These are phyloP conservation scores for Microctenopoma steveboyesi DNA, from an alignment of 2,797 vertebrate species.

Conservation along the genomic window DNA sequence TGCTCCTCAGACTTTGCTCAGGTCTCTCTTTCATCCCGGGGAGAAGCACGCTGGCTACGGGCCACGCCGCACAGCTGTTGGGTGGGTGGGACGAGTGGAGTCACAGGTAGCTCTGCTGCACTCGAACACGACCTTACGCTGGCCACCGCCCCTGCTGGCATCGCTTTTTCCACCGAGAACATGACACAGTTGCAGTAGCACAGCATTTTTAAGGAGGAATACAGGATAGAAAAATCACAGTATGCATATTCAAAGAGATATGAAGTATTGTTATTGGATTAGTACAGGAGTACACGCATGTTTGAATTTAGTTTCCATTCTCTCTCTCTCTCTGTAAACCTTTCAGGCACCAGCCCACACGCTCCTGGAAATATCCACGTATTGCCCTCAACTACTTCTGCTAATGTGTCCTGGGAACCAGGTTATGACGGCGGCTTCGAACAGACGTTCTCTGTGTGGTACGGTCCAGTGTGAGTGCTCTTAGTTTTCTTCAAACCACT, in stretches of 20 bases:
- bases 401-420: conserved; percentile 98
- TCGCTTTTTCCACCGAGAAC: conserved; percentile 19
- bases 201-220: conserved; percentile 13
- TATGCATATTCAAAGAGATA: background rate
- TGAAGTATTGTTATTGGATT: conserved; percentile 8
- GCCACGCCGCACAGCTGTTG: conserved; percentile 65
- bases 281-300: conserved; percentile 10
- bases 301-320: conserved; percentile 22
- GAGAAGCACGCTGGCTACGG: conserved; percentile 55
- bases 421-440: conserved; percentile 98
- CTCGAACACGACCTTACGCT: conserved; percentile 55
- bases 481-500: conserved; percentile 84
- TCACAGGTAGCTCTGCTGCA: conserved; percentile 34
- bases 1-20: conserved; percentile 47
- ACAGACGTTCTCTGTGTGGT: conserved; percentile 99
- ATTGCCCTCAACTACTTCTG: conserved; percentile 92
- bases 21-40: conserved; percentile 52
- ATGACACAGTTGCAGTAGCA: conserved; percentile 1
- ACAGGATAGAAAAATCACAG: background rate
- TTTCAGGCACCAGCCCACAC: conserved; percentile 96
- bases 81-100: conserved; percentile 55
- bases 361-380: conserved; percentile 94
- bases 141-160: conserved; percentile 42
- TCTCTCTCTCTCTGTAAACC: conserved; percentile 44
- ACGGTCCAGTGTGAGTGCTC: conserved; percentile 99